Conservation (phyloP, 2,113 vertebrate species). For the Piprites chloris region DNA sequence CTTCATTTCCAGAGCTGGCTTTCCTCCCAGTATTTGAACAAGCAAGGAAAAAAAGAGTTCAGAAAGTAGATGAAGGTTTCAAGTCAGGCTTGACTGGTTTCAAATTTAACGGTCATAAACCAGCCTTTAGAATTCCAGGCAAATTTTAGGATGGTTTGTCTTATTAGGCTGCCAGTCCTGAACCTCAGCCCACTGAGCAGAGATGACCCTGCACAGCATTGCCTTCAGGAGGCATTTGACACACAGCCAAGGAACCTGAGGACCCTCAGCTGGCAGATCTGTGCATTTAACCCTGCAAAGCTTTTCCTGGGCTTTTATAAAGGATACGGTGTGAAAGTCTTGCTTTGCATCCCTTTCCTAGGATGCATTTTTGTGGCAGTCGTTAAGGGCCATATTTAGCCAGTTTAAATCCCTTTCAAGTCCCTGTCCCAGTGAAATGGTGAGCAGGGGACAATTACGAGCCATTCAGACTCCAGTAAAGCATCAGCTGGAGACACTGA, state of each 20-base stretch:
- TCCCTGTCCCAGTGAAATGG: rapidly evolving
- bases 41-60: slow-evolving; percentile 2
- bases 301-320: not conserved
- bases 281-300: rapidly evolving
- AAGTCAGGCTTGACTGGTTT: not conserved
- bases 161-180: not conserved
- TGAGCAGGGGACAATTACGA: not conserved
- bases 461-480: not conserved
- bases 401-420: not conserved
- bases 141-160: not conserved
- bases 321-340: not conserved
- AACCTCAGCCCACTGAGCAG: not conserved
- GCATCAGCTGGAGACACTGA: not conserved
- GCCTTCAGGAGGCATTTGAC: not conserved
- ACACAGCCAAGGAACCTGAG: not conserved
- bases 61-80: not conserved
- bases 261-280: not conserved
- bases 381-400: rapidly evolving
- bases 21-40: slow-evolving; percentile 35
- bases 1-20: slow-evolving; percentile 62
- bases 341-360: not conserved
- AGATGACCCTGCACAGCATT: not conserved
- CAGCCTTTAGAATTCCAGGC: not conserved
- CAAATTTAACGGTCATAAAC: not conserved
- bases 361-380: not conserved